A percentile compares a stretch with the other conserved stretches of the same genome.
phyloP scores from a whole-genome alignment of 1,140 invertebrate species.

The Bombus breviceps region DNA sequence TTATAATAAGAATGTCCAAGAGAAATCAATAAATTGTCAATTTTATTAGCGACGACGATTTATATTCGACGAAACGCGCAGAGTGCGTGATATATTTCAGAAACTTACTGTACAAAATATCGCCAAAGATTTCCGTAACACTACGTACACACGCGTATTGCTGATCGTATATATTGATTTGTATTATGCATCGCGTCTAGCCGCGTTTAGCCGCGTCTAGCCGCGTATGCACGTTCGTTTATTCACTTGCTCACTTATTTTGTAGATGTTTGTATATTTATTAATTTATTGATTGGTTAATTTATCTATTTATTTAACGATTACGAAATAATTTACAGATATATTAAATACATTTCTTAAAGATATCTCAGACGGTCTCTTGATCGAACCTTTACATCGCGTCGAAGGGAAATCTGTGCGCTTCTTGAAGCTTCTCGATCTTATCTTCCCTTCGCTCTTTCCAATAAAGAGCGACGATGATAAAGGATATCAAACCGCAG shows the following conservation, averaged over 20 bases:
- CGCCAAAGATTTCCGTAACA: constrained; percentile 12
- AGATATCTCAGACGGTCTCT: background rate
- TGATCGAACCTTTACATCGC: constrained; percentile 84
- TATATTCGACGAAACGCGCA: background rate
- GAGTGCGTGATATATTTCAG: constrained; percentile 17
- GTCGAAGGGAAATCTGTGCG: constrained; percentile 93
- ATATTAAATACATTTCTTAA: constrained; percentile 45
- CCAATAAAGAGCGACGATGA: constrained; percentile 95
- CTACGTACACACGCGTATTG: background rate
- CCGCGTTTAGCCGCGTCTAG: too few relatives aligned
- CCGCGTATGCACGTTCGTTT: background rate
- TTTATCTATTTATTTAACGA: constrained; percentile 19
- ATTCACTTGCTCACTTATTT: background rate
- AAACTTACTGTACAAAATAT: constrained; percentile 26
- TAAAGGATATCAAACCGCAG: constrained; percentile 91
- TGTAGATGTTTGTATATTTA: background rate
- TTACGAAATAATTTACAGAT: constrained; percentile 41
- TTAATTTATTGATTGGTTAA: background rate
- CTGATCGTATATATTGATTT: background rate
- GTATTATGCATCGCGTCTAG: background rate
- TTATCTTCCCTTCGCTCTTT: constrained; percentile 96
- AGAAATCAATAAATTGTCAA: constrained; percentile 70
- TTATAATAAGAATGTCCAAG: constrained; percentile 71
- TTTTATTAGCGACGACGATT: constrained; percentile 52
- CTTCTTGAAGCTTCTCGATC: constrained; percentile 93